These are phyloP conservation scores for Orycteropus afer DNA, from an alignment of 2,113 vertebrate species.

Conservation along the genomic window DNA sequence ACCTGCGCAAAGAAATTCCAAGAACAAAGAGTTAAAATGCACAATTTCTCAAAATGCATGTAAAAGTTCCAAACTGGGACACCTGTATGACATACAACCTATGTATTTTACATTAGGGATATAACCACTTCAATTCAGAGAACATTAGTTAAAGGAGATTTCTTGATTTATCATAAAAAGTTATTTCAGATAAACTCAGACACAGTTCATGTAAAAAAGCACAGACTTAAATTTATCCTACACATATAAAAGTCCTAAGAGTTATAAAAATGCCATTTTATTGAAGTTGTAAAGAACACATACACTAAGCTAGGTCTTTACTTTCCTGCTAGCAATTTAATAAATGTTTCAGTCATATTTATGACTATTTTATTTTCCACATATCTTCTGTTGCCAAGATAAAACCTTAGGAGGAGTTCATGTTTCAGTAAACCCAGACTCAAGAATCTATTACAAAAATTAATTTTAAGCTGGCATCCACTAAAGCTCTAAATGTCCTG, in stretches of 20 bases:
- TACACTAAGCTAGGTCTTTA: conserved; percentile 43
- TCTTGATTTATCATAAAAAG: conserved; percentile 30
- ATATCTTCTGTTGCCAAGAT: conserved; percentile 60
- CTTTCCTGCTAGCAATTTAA: conserved; percentile 66
- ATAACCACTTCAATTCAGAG: background rate
- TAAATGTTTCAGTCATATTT: conserved; percentile 66
- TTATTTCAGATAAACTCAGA: conserved; percentile 34
- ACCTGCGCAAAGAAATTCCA: background rate
- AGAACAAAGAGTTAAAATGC: background rate
- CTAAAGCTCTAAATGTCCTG: conserved; percentile 60
- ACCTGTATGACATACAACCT: background rate
- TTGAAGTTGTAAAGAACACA: conserved; percentile 45
- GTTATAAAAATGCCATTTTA: conserved; percentile 49
- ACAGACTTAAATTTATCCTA: conserved; percentile 6
- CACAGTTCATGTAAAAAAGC: background rate
- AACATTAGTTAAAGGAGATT: background rate
- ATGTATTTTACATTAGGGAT: background rate
- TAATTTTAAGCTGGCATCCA: conserved; percentile 65
- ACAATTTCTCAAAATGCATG: background rate
- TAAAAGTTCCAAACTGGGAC: background rate
- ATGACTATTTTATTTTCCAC: conserved; percentile 66
- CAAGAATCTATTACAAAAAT: conserved; percentile 69
- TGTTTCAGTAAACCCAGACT: conserved; percentile 70
- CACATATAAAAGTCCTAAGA: conserved; percentile 8
- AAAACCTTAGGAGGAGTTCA: conserved; percentile 66